A percentile compares a stretch with the other conserved stretches of the same genome.
Conservation (phyloP, 2,113 vertebrate species). For the Ophiodon elongatus region DNA sequence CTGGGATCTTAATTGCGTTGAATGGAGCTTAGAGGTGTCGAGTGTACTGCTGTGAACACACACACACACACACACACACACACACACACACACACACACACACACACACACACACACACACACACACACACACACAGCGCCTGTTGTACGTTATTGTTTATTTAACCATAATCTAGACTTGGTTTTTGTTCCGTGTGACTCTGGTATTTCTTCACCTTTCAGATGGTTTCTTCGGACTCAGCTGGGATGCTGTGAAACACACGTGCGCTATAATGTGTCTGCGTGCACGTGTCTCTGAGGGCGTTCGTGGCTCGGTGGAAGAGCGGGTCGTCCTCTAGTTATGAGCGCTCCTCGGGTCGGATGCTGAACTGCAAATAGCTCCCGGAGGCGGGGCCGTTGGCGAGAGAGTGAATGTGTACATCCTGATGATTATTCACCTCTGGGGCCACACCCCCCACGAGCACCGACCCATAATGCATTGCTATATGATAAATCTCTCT, state of each 20-base stretch:
- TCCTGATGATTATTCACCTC: neutral
- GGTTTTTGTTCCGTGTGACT: neutral
- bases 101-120: neutral
- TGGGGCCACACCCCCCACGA: neutral
- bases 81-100: slow-evolving; percentile 15
- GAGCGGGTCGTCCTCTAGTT: neutral
- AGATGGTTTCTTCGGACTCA: neutral
- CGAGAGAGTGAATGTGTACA: neutral
- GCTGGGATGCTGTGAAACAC: neutral
- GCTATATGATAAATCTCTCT: neutral
- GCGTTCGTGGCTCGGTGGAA: too few species aligned
- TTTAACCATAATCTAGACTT: neutral
- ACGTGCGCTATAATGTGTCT: neutral
- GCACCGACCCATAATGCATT: neutral
- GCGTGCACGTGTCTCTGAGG: neutral
- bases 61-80: neutral
- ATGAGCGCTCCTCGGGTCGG: too few species aligned
- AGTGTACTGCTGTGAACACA: slow-evolving; percentile 30
- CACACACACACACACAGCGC: too few species aligned
- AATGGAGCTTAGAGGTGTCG: slow-evolving; percentile 64
- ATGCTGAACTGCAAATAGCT: neutral
- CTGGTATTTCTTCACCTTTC: slow-evolving; percentile 11
- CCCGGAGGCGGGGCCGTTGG: too few species aligned
- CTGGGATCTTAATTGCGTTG: slow-evolving; percentile 59
- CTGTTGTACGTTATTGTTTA: slow-evolving; percentile 19